Evolutionary conservation across 2,797 vertebrate genomes (phyloP).

Genomic region (Microctenopoma steveboyesi): DNA sequence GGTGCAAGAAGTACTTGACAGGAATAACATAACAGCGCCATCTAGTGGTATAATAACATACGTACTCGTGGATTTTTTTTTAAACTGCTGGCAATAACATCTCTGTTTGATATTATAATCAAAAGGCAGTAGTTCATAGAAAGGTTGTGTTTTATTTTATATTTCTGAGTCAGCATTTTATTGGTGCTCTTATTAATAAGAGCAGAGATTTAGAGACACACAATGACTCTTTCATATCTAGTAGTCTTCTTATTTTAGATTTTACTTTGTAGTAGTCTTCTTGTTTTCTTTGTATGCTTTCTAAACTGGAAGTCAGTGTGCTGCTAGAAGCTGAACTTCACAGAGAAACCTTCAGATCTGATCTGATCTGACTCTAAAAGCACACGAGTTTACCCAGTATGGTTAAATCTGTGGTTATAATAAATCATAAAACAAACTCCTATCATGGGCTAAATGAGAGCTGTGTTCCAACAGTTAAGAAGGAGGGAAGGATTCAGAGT

Average conservation of each 20-base stretch:
- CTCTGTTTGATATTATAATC: constrained; percentile 1
- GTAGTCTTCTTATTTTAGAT: no score
- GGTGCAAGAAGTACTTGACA: background rate
- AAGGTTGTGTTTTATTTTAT: background rate
- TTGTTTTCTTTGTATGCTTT: no score
- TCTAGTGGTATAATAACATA: constrained; percentile 60
- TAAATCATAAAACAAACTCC: constrained; percentile 11
- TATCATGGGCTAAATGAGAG: constrained; percentile 41
- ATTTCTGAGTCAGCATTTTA: constrained; percentile 23
- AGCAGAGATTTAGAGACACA: constrained; percentile 1
- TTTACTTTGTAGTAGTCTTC: no score
- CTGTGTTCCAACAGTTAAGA: constrained; percentile 47
- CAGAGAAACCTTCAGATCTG: no score
- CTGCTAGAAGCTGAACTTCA: no score
- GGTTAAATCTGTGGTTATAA: constrained; percentile 6
- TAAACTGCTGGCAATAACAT: constrained; percentile 5
- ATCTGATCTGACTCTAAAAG: background rate
- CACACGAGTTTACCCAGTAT: background rate
- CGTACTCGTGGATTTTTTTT: constrained; percentile 23
- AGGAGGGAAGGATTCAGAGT: constrained; percentile 36
- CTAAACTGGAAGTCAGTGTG: no score
- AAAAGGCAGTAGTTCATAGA: background rate
- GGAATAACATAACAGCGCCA: constrained; percentile 44
- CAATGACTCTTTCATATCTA: background rate
- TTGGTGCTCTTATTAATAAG: constrained; percentile 6